Evolutionary conservation across 2,113 vertebrate species (phyloP), one percentile per base, ranked within the genome.

Genomic region (Hiodon alosoides): DNA sequence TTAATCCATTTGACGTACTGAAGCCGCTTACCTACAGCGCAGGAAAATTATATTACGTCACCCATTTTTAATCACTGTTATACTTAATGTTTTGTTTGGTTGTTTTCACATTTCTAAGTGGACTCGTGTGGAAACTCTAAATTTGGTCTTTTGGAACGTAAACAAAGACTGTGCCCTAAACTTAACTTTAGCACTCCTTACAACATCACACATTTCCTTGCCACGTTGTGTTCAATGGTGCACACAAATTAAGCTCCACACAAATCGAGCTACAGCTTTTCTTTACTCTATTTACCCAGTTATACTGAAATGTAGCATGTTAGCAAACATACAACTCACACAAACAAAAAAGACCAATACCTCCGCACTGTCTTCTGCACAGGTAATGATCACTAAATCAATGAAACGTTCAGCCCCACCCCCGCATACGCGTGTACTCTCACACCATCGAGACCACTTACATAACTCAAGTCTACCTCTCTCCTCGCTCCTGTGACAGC

Each of bases 371-470:
- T 46, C 16, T 58, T 16, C 46, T 10, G 46, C 14, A 59, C 31
- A 50, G 46, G 57, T 16, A 71, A 71, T 59, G 31, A 71, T 71
- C 11, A 16, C 11, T 0, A 17, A 71, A 60, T 71, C 70, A 60
- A 59, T 71, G 57, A 17, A 58, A 59, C 55, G 59, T 13, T 58
- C 4, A 48, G 4, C 31, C 31, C 69, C 13, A 46, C 13, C 6
- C 13, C 46, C 11, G 2, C 50, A 16, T 4, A 17, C 61, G 3
- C 31, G 31, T 31, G 31, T 31, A 31, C 31, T 31, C 31, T 31
- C 31, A 31, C 31, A 31, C 31, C 31, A 31, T 31, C 31, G 31
- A 31, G 31, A 31, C 31, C 31, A 31, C 31, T 31, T 31, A 31
- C 31, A 31, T 31, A 31, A 31, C 31, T 31, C 31, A 31, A 31